Evolutionary conservation across 2,113 vertebrate species (phyloP), one percentile per base, ranked within the genome.

Genomic region (Cettia cetti): DNA sequence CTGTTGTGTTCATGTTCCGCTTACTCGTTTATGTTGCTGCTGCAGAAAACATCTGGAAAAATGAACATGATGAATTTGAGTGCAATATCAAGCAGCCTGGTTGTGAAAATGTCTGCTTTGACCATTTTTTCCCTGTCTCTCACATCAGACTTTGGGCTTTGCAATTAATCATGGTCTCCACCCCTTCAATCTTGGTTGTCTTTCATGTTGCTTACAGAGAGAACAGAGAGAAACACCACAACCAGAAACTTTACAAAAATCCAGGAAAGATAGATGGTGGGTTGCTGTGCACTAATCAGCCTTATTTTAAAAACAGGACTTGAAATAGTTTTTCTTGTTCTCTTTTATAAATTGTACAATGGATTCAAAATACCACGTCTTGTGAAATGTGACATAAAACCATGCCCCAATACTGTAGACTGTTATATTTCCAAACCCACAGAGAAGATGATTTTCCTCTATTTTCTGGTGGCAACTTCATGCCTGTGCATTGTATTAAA

Each of bases 21-120:
- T 97, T 99, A 78, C 91, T 99, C 95, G 97, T 99, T 89, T 99
- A 98, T 7, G 87, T 99, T 61, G 98, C 96, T 5, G 99, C 98
- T 0, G 98, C 99, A 6, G 98, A 99, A 96, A 98, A 98, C 6
- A 98, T 99, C 90, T 99, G 99, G 99, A 99, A 99, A 84, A 96
- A 98, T 2, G 99, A 99, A 89, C 97, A 98, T 50, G 98, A 98
- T 63, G 99, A 99, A 49, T 99, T 99, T 70, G 95, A 98, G 47
- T 99, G 99, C 89, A 99, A 98, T 94, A 98, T 97, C 39, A 92
- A 93, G 87, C 99, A 99, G 96, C 98, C 99, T 3, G 99, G 99
- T 33, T 99, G 99, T 72, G 98, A 98, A 96, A 99, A 99, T 52
- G 97, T 98, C 44, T 99, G 99, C 96, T 99, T 98, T 95, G 99